A percentile compares a stretch with the other conserved stretches of the same genome.
Conservation (phyloP, 2,113 vertebrate genomes). For the Himantopus leucocephalus region DNA sequence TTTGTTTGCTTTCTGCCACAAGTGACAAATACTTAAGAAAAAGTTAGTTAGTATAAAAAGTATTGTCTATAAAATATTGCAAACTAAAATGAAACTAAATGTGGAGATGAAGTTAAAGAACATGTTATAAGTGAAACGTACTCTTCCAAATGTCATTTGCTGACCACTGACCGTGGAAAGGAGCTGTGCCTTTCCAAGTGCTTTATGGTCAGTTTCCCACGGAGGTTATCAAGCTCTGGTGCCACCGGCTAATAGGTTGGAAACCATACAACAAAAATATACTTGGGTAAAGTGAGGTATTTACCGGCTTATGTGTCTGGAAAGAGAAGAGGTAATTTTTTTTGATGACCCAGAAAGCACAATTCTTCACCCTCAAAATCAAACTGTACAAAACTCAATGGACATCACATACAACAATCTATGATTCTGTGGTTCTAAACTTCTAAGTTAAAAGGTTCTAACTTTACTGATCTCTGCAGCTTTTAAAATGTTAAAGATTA, state of each 20-base stretch:
- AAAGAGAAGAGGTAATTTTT: neutral
- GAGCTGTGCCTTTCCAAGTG: neutral
- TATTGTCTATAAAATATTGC: neutral
- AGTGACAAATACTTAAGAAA: neutral
- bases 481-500: neutral
- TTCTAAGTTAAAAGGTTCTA: neutral
- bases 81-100: neutral
- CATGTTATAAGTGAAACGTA: neutral
- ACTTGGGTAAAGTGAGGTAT: neutral
- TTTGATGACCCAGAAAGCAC: neutral
- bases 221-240: slow-evolving; percentile 23
- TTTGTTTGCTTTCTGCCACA: neutral
- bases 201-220: neutral
- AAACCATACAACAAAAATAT: neutral
- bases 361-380: neutral
- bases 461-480: neutral
- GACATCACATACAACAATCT: neutral
- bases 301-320: neutral
- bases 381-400: neutral
- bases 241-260: neutral
- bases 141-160: neutral
- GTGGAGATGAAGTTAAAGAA: neutral
- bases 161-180: neutral
- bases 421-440: neutral
- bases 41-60: neutral